Evolutionary conservation across 2,113 vertebrate genomes (phyloP), one percentile per base, ranked within the genome.

Genomic region (Psittacus erithacus): DNA sequence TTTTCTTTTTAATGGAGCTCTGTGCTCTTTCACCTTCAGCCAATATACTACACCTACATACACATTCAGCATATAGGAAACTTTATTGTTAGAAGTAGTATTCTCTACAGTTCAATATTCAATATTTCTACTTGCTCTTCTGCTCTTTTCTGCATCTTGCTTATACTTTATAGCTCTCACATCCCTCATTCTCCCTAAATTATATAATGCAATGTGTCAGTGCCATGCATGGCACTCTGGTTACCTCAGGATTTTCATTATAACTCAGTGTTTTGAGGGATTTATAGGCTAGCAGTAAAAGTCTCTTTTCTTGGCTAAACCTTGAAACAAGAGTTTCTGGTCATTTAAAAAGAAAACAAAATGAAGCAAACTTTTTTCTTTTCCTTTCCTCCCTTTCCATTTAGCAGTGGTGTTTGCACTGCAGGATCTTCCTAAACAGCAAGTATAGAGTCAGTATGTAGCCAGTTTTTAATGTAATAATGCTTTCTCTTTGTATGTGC

Each of bases 171-270:
- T 87, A 91, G 95, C 93, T 91, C 88, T 96, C 83, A 28, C 74
- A 94, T 70, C 59, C 31, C 83, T 93, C 88, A 33, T 93, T 97
- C 77, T 95, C 81, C 41, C 59, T 76, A 49, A 70, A 92, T 96
- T 96, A 74, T 96, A 96, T 84, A 96, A 94, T 59, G 67, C 62
- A 85, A 41, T 35, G 83, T 93, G 92, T 95, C 88, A 68, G 90
- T 92, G 77, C 88, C 86, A 73, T 79, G 83, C 83, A 73, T 80
- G 95, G 86, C 81, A 89, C 83, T 82, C 27, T 39, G 46, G 80
- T 96, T 96, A 94, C 91, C 83, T 96, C 93, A 96, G 92, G 69
- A 89, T 95, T 95, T 97, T 92, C 91, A 96, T 96, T 96, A 74
- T 82, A 92, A 93, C 73, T 95, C 62, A 82, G 11, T 78, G 74